Conservation (phyloP, 92 coral and sea anemone species). For the Siderastrea siderea region DNA sequence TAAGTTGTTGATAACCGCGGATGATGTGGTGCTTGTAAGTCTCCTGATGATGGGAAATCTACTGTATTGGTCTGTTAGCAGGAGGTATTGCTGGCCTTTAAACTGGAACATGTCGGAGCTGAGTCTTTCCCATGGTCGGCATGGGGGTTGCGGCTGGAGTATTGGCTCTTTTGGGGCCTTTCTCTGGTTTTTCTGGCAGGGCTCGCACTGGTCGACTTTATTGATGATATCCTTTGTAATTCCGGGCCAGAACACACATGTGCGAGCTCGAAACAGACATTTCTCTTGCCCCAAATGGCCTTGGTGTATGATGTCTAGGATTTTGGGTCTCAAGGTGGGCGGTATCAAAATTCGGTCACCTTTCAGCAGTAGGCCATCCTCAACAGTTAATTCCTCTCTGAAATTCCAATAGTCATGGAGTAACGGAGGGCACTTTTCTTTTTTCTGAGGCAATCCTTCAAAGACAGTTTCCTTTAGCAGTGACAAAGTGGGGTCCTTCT, state of each 20-base stretch:
- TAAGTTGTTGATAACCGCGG: background rate
- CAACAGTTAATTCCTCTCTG: conserved; percentile 27
- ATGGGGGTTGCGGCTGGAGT: conserved; percentile 61
- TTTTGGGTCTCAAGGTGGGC: conserved; percentile 13
- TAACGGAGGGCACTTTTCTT: conserved; percentile 50
- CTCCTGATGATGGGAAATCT: background rate
- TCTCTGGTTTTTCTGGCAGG: conserved; percentile 61
- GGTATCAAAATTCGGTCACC: conserved; percentile 41
- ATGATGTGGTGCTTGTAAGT: background rate
- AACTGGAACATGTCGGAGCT: background rate
- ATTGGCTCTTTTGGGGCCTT: conserved; percentile 7
- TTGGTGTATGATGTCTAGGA: conserved; percentile 13
- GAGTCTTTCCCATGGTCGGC: conserved; percentile 36
- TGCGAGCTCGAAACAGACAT: background rate
- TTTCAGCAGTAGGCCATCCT: conserved; percentile 42
- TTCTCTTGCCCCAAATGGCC: conserved; percentile 55
- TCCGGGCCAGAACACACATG: conserved; percentile 59
- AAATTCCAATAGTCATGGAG: conserved; percentile 41
- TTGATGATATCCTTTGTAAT: conserved; percentile 58
- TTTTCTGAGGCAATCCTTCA: conserved; percentile 59
- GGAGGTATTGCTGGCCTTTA: conserved; percentile 45
- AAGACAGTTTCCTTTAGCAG: conserved; percentile 53
- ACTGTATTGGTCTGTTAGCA: conserved; percentile 53
- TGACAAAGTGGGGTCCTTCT: background rate
- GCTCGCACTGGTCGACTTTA: conserved; percentile 41